Base-by-base conservation (phyloP, 2,113 vertebrate species). In the Urocolius indicus region DNA sequence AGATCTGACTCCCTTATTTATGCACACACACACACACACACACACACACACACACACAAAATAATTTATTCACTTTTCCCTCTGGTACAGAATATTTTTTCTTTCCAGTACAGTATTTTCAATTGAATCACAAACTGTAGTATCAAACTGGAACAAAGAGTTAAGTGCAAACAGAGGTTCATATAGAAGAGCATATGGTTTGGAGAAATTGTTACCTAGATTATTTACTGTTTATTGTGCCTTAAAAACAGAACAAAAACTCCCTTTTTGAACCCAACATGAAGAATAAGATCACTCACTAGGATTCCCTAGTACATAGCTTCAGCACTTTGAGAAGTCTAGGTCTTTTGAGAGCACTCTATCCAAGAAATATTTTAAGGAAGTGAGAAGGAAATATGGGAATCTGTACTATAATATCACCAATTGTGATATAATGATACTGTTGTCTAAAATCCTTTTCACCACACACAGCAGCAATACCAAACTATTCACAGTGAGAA, bases 391-490 rank as follows among this genome's bases (percentile, higher is more conserved):
- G 34, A 51, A 69, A 29, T 2, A 1, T 63, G 13, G 32, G 12
- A 80, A 77, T 6, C 15, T 71, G 51, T 36, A 49, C 10, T 43
- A 41, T 41, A 46, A n/a, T 5, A 51, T 17, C 43, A 24, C 4
- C 3, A 32, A 45, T 7, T 43, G 32, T 72, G 49, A 57, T 13
- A 30, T 1, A 41, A 41, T 24, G 43, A 36, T 30, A 23, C 20
- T n/a, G 27, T 19, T 82, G 57, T 46, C 75, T 62, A 65, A 83
- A 92, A 79, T 52, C 22, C 27, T 55, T 91, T 41, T 4, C 8
- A 2, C 24, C 38, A 14, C n/a, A 32, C 23, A 23, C 1, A 1
- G 49, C 58, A 65, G 16, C 1, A 4, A 10, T 14, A 20, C 41
- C 54, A 57, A 24, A 4, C 20, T 45, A 4, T 18, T 27, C 27